Evolutionary conservation across 2,888 invertebrate species (phyloP).

Genomic region (Dichetophora obliterata): DNA sequence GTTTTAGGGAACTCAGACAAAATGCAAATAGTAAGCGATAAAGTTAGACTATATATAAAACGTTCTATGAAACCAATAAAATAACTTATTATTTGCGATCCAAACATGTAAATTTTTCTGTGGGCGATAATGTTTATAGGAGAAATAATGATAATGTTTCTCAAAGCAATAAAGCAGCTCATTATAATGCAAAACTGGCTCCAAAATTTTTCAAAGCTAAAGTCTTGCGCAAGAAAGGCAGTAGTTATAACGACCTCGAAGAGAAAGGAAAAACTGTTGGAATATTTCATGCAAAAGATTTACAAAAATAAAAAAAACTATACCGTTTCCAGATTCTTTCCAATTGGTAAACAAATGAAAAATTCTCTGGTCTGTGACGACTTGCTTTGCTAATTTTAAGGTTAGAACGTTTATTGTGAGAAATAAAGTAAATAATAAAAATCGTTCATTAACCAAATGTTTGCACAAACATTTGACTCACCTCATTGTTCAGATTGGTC

Average conservation of each 20-base stretch:
- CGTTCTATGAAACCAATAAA: not conserved
- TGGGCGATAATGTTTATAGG: not conserved
- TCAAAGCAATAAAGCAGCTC: too few relatives aligned
- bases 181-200: conserved; percentile 14
- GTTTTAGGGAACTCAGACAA: not conserved
- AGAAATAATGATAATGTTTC: not conserved
- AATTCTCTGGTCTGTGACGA: not conserved
- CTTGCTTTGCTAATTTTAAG: too few relatives aligned
- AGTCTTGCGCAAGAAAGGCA: not conserved
- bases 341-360: not conserved
- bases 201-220: conserved; percentile 12
- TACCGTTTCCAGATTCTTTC: not conserved
- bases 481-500: too few relatives aligned
- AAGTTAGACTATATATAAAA: not conserved
- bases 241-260: conserved; percentile 7
- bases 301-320: conserved; percentile 14
- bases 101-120: not conserved
- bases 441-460: too few relatives aligned
- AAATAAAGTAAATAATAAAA: too few relatives aligned
- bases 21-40: not conserved
- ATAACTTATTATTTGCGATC: not conserved
- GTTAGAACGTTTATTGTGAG: too few relatives aligned
- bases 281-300: conserved; percentile 37
- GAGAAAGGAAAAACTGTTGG: conserved; percentile 30
- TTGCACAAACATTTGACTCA: too few relatives aligned